Evolutionary conservation across 2,797 vertebrate genomes (phyloP), one percentile per base, ranked within the genome.

Genomic region (Garrulus glandarius): DNA sequence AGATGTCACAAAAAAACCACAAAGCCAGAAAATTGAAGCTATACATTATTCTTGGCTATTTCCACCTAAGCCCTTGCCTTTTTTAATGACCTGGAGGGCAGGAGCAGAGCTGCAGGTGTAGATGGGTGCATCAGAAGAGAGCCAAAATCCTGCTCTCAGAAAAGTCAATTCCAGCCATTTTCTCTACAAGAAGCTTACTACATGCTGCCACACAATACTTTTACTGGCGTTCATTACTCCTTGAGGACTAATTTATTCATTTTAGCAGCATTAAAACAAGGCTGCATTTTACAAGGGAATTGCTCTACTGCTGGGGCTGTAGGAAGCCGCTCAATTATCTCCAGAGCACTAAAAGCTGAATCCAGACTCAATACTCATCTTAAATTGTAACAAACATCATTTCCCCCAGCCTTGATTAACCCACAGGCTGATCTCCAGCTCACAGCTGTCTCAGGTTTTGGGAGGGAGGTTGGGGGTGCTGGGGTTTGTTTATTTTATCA

Each of bases 171-270:
- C 77, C 64, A 86, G 71, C 41, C 67, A 6, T 57, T 94, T 91
- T 80, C 76, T 85, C 37, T 55, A 56, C 1, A 36, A 88, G 81
- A 92, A 71, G 82, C 96, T 95, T 92, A 92, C 90, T 86, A 70
- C 71, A 70, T 55, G 63, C 63, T 87, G 83, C 80, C 9, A 5
- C 5, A 13, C 89, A 67, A 92, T 47, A 60, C 71, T 76, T 94
- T 92, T 87, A 93, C 52, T 87, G 91, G 80, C 80, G 89, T 93
- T 95, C 85, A 77, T 92, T 95, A 95, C 53, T 95, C 96, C 89
- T 92, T 8, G 39, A 96, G 89, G 94, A 92, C 69, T 87, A 92
- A 87, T 96, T 91, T 83, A 67, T 95, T 93, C 61, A 91, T 91
- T 95, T 95, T 91, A 96, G 69, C 57, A 81, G 78, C 87, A 93